Base-by-base conservation (phyloP, 2,797 vertebrate species). In the Poecilia velifera region DNA sequence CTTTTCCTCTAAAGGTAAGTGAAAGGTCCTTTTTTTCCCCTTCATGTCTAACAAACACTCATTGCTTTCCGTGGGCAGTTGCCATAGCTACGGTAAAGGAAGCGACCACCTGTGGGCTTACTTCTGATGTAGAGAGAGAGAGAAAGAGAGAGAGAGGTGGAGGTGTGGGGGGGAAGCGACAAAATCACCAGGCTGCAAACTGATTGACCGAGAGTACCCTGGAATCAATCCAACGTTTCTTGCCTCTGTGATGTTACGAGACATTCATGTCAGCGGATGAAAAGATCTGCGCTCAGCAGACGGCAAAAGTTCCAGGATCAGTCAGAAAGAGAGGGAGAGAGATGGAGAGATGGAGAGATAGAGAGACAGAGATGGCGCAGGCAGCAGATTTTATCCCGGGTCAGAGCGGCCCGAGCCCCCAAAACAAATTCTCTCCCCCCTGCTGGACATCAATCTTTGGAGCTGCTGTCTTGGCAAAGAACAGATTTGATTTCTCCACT, bases 41-140 rank as follows among this genome's bases (percentile, higher is more conserved):
- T 87, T 83, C 86, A 85, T 74, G 80, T 88, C 88, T 57, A 43
- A 77, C 81, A 87, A 90, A 90, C 89, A 85, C 89, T 90, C 87
- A 76, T 82, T 70, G 84, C 83, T 92, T 90, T 91, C 83, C 47
- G 82, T 92, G 89, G 88, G 82, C 90, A 92, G 94, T 94, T 94
- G 89, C 92, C 92, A 94, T 94, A 91, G 87, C 87, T 90, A 94
- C 93, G 0, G 76, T 76, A 90, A 93, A 91, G 91, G 91, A 92
- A 94, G 90, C 86, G 84, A 90, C 93, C 93, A 95, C 94, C 94
- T 94, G 94, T 94, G 89, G 92, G 85, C 83, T 89, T 34, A 76
- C 90, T 86, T 93, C 85, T 91, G 91, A 93, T 90, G 90, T 91
- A 84, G 71, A 16, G 12, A 10, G 25, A 84, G 4, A 31, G 46